These are phyloP conservation scores for Cabera pusaria DNA, from an alignment of 2,888 invertebrate genomes.

Conservation along the genomic window DNA sequence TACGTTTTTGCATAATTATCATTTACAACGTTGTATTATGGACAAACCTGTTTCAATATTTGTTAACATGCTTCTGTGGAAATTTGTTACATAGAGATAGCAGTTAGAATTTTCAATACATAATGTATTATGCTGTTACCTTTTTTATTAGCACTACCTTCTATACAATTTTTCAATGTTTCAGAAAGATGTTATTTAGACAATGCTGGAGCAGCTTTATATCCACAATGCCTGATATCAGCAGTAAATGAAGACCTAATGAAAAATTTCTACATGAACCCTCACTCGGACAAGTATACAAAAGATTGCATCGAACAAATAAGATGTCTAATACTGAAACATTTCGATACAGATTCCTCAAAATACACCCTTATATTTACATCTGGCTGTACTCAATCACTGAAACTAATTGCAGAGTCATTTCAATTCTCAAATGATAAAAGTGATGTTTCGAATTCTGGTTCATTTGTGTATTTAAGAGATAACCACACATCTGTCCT, in stretches of 20 bases:
- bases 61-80: too few species aligned
- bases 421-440: slow-evolving; percentile 84
- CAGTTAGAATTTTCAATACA: too few species aligned
- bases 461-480: slow-evolving; percentile 90
- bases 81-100: too few species aligned
- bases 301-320: slow-evolving; percentile 93
- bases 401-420: slow-evolving; percentile 92
- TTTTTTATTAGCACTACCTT: too few species aligned
- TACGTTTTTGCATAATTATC: too few species aligned
- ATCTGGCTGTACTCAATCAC: slow-evolving; percentile 94
- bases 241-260: slow-evolving; percentile 86
- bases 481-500: slow-evolving; percentile 98
- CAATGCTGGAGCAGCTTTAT: slow-evolving; percentile 94
- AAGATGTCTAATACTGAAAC: slow-evolving; percentile 91
- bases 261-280: slow-evolving; percentile 93
- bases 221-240: slow-evolving; percentile 89
- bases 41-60: too few species aligned
- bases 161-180: too few species aligned
- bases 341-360: slow-evolving; percentile 91
- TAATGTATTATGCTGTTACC: too few species aligned
- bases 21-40: too few species aligned
- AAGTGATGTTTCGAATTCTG: slow-evolving; percentile 54
- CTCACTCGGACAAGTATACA: slow-evolving; percentile 93
- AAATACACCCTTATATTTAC: slow-evolving; percentile 96
- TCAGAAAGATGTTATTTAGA: slow-evolving; percentile 92